A percentile compares a stretch with the other conserved stretches of the same genome.
phyloP scores from a whole-genome alignment of 2,888 invertebrate genomes.

The Machimus atricapillus region DNA sequence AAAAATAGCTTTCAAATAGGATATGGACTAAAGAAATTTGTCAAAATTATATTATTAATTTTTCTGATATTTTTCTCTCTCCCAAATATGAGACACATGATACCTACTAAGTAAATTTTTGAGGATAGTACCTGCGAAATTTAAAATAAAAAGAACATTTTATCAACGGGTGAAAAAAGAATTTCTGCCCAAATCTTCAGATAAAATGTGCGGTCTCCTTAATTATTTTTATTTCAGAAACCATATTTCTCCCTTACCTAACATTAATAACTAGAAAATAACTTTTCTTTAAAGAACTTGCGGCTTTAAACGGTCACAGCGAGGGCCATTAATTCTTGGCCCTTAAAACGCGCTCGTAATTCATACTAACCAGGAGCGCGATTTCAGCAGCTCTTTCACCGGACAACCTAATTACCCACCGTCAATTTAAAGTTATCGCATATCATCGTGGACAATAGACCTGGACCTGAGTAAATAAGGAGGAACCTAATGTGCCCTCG shows the following conservation, averaged over 20 bases:
- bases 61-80: too few relatives aligned
- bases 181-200: background rate
- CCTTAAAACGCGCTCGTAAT: background rate
- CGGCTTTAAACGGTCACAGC: background rate
- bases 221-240: background rate
- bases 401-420: constrained; percentile 19
- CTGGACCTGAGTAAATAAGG: constrained; percentile 11
- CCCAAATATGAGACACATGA: too few relatives aligned
- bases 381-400: background rate
- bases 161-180: background rate
- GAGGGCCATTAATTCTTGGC: background rate
- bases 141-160: background rate
- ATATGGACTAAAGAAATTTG: too few relatives aligned
- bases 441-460: constrained; percentile 24
- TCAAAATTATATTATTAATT: too few relatives aligned
- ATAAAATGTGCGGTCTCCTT: background rate
- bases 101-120: too few relatives aligned
- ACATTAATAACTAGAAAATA: background rate
- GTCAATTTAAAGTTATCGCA: constrained; percentile 30
- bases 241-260: background rate
- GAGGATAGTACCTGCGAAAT: too few relatives aligned
- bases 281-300: background rate
- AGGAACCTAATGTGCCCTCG: constrained; percentile 9
- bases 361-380: background rate
- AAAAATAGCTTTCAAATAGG: too few relatives aligned